These are phyloP conservation scores for Sphaeramia orbicularis DNA, from an alignment of 2,797 vertebrate species.

Conservation along the genomic window DNA sequence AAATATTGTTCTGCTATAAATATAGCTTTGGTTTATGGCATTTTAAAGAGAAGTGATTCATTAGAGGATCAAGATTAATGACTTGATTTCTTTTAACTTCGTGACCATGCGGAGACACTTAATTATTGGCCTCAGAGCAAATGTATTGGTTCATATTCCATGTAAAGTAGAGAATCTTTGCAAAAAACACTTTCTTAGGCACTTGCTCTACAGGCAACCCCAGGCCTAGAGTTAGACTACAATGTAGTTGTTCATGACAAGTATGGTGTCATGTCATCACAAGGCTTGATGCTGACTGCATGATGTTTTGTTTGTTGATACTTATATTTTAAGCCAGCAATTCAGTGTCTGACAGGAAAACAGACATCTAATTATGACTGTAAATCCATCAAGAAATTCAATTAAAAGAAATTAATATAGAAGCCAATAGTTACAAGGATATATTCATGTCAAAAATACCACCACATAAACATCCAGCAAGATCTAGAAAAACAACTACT, in stretches of 20 bases:
- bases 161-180: constrained; percentile 12
- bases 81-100: neutral
- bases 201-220: neutral
- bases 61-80: neutral
- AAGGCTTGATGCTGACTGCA: constrained; percentile 23
- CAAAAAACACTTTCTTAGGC: constrained; percentile 11
- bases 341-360: no score
- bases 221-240: constrained; percentile 9
- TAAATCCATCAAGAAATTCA: no score
- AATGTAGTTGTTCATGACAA: constrained; percentile 32
- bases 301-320: neutral
- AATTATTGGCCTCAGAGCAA: constrained; percentile 2
- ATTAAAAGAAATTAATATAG: no score
- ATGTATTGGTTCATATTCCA: neutral
- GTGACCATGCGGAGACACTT: neutral
- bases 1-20: neutral
- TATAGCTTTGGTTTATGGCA: neutral
- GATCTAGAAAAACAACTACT: neutral
- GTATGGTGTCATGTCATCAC: constrained; percentile 20
- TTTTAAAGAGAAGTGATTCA: neutral
- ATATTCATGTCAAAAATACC: neutral
- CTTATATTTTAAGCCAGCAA: constrained; percentile 18
- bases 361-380: no score
- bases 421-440: no score
- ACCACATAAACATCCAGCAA: neutral